Evolutionary conservation across 2,888 invertebrate genomes (phyloP).

Genomic region (Diaprepes abbreviatus): DNA sequence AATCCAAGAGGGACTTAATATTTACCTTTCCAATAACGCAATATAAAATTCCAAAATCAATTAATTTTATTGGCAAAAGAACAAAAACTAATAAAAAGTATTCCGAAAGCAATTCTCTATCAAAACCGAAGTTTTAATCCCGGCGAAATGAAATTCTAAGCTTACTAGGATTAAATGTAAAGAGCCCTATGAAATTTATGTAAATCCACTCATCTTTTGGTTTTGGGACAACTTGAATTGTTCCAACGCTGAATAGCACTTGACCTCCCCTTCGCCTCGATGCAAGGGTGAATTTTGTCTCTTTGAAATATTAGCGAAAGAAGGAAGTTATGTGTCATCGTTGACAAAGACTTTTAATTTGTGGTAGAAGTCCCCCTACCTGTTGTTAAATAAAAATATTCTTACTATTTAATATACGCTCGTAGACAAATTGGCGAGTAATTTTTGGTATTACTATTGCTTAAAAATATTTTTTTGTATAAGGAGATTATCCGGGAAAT

Average conservation of each 20-base stretch:
- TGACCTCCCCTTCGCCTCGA: conserved; percentile 37
- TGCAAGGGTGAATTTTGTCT: conserved; percentile 1
- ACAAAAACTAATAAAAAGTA: conserved; percentile 1
- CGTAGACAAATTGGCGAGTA: too few relatives aligned
- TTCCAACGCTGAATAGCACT: conserved; percentile 42
- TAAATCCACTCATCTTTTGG: conserved; percentile 44
- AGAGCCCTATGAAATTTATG: conserved; percentile 46
- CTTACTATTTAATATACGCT: too few relatives aligned
- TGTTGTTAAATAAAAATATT: not conserved
- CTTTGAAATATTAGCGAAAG: not conserved
- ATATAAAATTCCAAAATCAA: not conserved
- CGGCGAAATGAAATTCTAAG: conserved; percentile 42
- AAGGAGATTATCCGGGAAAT: too few relatives aligned
- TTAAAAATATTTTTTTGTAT: too few relatives aligned
- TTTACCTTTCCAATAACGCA: too few relatives aligned
- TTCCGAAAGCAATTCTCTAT: conserved; percentile 13
- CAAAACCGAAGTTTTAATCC: conserved; percentile 37
- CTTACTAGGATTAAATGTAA: conserved; percentile 31
- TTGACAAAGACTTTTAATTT: not conserved
- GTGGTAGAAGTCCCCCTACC: not conserved
- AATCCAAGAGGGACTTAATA: too few relatives aligned
- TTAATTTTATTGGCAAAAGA: not conserved
- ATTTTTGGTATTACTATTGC: too few relatives aligned
- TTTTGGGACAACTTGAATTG: conserved; percentile 39
- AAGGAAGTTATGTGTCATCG: not conserved